phyloP scores from a whole-genome alignment of 2,113 vertebrate species.

The Calonectris borealis region DNA sequence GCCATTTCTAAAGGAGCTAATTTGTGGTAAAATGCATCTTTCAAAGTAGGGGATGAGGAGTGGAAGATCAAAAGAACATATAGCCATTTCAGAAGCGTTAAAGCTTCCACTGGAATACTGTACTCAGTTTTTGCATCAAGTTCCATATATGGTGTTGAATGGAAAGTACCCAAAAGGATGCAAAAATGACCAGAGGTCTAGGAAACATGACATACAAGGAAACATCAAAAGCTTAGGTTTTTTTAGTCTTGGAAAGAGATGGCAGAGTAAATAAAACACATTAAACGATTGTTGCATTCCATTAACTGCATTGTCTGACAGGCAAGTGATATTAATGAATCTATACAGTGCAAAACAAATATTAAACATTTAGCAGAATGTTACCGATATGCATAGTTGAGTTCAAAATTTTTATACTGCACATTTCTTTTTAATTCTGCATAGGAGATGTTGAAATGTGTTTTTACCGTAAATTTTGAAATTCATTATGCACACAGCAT shows the following conservation, averaged over 20 bases:
- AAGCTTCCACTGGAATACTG: neutral
- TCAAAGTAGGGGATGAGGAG: neutral
- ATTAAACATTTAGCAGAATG: neutral
- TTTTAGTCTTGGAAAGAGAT: neutral
- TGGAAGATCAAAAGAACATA: neutral
- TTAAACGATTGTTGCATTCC: neutral
- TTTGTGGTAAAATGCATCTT: neutral
- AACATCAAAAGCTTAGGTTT: neutral
- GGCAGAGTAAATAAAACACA: neutral
- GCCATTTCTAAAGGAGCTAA: neutral
- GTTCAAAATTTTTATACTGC: neutral
- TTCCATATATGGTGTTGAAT: neutral
- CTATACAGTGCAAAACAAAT: neutral
- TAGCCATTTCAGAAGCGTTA: neutral
- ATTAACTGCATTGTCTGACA: neutral
- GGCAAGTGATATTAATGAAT: neutral
- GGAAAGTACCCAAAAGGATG: neutral
- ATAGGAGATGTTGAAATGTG: neutral
- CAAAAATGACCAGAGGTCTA: neutral
- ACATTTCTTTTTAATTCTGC: neutral
- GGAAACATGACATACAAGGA: neutral
- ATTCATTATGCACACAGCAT: constrained; percentile 2
- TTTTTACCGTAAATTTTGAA: neutral
- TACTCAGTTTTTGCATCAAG: neutral
- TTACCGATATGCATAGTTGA: neutral